Percentiles rank a stretch among this genome's conserved stretches.
Conservation (phyloP, 1,140 invertebrate genomes). For the Drosophila arawakana region DNA sequence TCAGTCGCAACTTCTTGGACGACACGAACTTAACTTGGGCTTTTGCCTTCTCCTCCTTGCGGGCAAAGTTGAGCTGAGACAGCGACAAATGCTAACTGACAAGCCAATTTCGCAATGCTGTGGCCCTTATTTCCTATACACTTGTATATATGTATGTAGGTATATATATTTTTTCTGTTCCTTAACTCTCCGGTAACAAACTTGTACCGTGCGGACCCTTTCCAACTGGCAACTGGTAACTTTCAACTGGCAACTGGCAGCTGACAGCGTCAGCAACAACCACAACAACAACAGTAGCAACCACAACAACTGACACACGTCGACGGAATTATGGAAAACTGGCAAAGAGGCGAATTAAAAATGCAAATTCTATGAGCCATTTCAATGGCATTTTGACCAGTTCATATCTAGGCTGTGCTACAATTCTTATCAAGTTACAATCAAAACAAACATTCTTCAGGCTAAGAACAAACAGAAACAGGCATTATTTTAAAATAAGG, state of each 20-base stretch:
- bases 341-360: slow-evolving; percentile 76
- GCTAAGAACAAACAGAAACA: neutral
- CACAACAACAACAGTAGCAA: slow-evolving; percentile 42
- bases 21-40: slow-evolving; percentile 22
- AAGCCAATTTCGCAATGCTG: slow-evolving; percentile 73
- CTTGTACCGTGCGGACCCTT: slow-evolving; percentile 52
- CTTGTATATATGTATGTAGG: neutral
- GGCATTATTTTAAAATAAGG: no score
- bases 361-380: slow-evolving; percentile 64
- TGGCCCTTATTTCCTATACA: slow-evolving; percentile 18
- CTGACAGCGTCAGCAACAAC: slow-evolving; percentile 54
- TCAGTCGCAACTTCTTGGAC: slow-evolving; percentile 60
- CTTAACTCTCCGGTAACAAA: slow-evolving; percentile 24
- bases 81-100: slow-evolving; percentile 82
- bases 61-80: slow-evolving; percentile 49
- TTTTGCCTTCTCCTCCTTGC: slow-evolving; percentile 5
- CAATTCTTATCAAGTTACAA: slow-evolving; percentile 6
- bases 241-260: slow-evolving; percentile 39
- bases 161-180: no score
- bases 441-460: slow-evolving; percentile 5
- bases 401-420: neutral
- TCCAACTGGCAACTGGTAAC: slow-evolving; percentile 30
- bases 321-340: slow-evolving; percentile 77
- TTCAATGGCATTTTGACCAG: slow-evolving; percentile 3
- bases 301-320: slow-evolving; percentile 69